A percentile compares a stretch with the other conserved stretches of the same genome.
Evolutionary conservation across 2,113 vertebrate species (phyloP).

Genomic region (Lates calcarifer): DNA sequence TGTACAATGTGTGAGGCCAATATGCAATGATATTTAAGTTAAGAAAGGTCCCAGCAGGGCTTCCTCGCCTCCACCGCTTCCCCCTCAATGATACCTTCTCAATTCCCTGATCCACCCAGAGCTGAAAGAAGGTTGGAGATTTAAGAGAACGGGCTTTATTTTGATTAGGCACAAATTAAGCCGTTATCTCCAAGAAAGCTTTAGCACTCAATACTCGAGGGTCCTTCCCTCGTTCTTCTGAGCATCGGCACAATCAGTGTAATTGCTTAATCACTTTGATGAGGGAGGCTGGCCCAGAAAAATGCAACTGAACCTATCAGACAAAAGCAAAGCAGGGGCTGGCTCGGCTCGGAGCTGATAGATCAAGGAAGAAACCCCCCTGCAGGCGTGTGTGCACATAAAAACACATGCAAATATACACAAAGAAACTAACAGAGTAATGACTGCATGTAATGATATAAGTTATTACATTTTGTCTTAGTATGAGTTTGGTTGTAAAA

Average conservation of each 20-base stretch:
- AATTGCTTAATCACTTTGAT: slow-evolving; percentile 83
- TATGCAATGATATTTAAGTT: slow-evolving; percentile 24
- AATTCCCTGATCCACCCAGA: slow-evolving; percentile 19
- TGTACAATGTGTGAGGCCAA: not conserved
- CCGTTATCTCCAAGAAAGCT: slow-evolving; percentile 76
- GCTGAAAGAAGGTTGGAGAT: slow-evolving; percentile 42
- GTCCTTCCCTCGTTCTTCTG: slow-evolving; percentile 65
- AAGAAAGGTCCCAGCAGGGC: slow-evolving; percentile 6
- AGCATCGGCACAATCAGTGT: slow-evolving; percentile 77
- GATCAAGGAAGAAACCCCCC: not conserved
- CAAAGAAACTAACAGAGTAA: not conserved
- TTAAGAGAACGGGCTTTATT: slow-evolving; percentile 64
- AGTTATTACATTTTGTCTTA: not conserved
- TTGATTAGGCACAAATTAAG: slow-evolving; percentile 78
- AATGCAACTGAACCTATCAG: slow-evolving; percentile 67
- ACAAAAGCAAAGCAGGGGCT: slow-evolving; percentile 50
- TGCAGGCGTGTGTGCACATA: not conserved
- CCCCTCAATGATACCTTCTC: slow-evolving; percentile 26
- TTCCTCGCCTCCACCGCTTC: not conserved
- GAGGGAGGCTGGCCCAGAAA: slow-evolving; percentile 74
- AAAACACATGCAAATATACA: slow-evolving; percentile 7
- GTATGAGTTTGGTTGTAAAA: not conserved
- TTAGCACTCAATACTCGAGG: slow-evolving; percentile 74
- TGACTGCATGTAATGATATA: not conserved
- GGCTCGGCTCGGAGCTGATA: slow-evolving; percentile 6